Conservation (phyloP, 1,140 invertebrate species). For the Charaxes varanes region DNA sequence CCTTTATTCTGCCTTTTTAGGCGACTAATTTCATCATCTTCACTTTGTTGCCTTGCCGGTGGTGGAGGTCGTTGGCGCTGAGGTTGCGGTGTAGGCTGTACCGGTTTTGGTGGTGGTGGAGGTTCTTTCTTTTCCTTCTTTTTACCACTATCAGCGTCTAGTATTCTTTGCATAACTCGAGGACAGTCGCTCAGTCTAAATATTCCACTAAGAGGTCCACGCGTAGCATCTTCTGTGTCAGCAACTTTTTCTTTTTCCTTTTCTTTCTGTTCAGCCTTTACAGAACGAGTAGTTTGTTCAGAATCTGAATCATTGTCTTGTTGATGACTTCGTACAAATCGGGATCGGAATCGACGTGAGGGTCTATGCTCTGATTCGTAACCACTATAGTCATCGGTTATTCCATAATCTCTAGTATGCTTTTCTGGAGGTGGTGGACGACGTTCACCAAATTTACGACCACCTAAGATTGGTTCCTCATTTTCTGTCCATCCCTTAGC, state of each 20-base stretch:
- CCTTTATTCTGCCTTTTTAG: constrained; percentile 93
- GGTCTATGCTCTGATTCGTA: constrained; percentile 79
- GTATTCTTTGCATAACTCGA: constrained; percentile 89
- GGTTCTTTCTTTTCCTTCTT: constrained; percentile 82
- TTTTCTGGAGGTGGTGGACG: constrained; percentile 70
- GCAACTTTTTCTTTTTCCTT: constrained; percentile 86
- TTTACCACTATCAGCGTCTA: constrained; percentile 86
- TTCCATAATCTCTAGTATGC: constrained; percentile 73
- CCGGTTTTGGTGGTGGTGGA: constrained; percentile 73
- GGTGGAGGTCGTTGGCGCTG: constrained; percentile 60
- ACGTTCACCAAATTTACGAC: constrained; percentile 83
- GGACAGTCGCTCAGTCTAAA: constrained; percentile 92
- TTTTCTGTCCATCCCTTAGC: constrained; percentile 72
- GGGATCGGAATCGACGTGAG: constrained; percentile 80
- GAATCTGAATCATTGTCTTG: constrained; percentile 82
- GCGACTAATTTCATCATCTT: constrained; percentile 92
- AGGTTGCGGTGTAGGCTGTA: constrained; percentile 70
- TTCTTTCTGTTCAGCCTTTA: constrained; percentile 75
- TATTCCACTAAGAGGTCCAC: constrained; percentile 92
- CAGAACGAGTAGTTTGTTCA: constrained; percentile 74
- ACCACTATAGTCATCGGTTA: constrained; percentile 75
- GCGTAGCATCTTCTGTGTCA: constrained; percentile 91
- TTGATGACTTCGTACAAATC: constrained; percentile 80
- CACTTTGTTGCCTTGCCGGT: constrained; percentile 83
- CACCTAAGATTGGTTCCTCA: constrained; percentile 79